Conservation (phyloP, 2,113 vertebrate genomes). For the Salvelinus fontinalis region DNA sequence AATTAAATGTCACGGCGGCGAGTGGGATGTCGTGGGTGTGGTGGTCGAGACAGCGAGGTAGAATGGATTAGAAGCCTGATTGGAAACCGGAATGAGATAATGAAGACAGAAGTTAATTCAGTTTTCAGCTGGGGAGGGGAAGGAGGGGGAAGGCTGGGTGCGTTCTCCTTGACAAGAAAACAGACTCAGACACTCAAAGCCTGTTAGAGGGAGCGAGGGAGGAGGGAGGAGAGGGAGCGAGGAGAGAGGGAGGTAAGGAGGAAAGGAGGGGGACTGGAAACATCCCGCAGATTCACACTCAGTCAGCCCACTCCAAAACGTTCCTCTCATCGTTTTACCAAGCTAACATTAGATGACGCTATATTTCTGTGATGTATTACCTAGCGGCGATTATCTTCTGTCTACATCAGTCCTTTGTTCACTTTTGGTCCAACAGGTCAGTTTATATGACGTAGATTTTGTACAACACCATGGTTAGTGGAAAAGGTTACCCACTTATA, state of each 20-base stretch:
- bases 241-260: not conserved
- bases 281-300: not conserved
- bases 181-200: constrained; percentile 52
- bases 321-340: no score
- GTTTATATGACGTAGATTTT: no score
- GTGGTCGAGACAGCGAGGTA: constrained; percentile 47
- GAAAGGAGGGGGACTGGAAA: not conserved
- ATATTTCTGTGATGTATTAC: no score
- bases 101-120: constrained; percentile 71
- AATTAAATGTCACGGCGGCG: constrained; percentile 77
- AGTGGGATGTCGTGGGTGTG: constrained; percentile 42
- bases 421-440: no score
- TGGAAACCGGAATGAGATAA: constrained; percentile 77
- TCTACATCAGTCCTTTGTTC: no score
- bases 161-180: constrained; percentile 58
- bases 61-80: constrained; percentile 76
- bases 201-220: constrained; percentile 32
- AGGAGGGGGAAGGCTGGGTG: constrained; percentile 27
- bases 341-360: no score
- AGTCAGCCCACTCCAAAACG: not conserved
- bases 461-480: no score
- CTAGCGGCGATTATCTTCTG: no score
- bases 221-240: not conserved
- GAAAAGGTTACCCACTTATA: no score
- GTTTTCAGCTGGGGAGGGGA: constrained; percentile 37